Conservation (phyloP, 2,888 invertebrate species). For the Pseudoips prasinana region DNA sequence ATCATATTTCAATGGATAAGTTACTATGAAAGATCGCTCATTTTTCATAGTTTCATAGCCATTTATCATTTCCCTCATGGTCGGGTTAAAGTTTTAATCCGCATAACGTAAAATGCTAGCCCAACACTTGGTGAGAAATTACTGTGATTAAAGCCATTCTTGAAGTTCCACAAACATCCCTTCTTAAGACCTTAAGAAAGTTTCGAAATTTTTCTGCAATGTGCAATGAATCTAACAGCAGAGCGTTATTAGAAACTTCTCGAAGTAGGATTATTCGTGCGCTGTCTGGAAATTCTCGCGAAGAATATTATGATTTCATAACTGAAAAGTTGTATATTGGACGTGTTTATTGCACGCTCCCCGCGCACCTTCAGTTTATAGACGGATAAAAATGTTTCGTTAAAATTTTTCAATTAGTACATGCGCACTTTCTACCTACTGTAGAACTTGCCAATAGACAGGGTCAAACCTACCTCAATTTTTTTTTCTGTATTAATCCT, state of each 20-base stretch:
- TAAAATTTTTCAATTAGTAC: too few relatives aligned
- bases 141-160: constrained; percentile 62
- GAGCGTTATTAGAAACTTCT: constrained; percentile 69
- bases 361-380: constrained; percentile 21
- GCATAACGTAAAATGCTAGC: constrained; percentile 38
- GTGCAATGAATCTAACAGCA: constrained; percentile 70
- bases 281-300: constrained; percentile 41
- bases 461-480: too few relatives aligned
- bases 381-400: constrained; percentile 29
- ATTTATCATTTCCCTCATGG: constrained; percentile 18
- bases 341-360: constrained; percentile 27
- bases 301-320: constrained; percentile 48
- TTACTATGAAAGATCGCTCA: too few relatives aligned
- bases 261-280: constrained; percentile 54
- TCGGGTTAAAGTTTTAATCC: constrained; percentile 30
- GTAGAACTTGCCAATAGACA: too few relatives aligned
- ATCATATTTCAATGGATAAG: too few relatives aligned
- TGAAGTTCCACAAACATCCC: constrained; percentile 62
- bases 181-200: constrained; percentile 48
- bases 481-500: too few relatives aligned
- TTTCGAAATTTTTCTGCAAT: constrained; percentile 64
- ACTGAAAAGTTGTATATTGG: constrained; percentile 38
- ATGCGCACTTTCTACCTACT: too few relatives aligned
- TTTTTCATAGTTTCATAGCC: constrained; percentile 1
- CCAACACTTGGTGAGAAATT: constrained; percentile 48